A percentile compares a stretch with the other conserved stretches of the same genome.
phyloP scores from a whole-genome alignment of 2,113 vertebrate genomes.

The Trachemys scripta region DNA sequence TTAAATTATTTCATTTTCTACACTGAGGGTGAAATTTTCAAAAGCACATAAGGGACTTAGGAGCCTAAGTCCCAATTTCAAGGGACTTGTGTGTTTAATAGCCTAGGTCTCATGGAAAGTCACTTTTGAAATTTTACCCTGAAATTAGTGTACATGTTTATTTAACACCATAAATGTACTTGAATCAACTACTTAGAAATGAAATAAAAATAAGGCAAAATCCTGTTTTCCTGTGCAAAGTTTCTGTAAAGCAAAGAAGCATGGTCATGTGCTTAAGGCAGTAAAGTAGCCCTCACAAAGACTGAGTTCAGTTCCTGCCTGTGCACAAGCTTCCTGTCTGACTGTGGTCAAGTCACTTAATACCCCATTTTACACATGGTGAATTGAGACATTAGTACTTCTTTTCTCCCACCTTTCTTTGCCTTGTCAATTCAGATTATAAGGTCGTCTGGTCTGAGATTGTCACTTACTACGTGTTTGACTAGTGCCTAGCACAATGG shows the following conservation, averaged over 20 bases:
- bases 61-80: neutral
- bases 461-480: neutral
- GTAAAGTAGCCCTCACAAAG: neutral
- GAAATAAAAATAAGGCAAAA: neutral
- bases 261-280: neutral
- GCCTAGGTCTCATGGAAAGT: neutral
- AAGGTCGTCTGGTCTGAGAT: neutral
- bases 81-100: neutral
- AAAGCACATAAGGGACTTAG: neutral
- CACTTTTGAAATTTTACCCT: neutral
- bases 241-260: neutral
- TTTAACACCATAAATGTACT: neutral
- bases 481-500: neutral
- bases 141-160: rapidly evolving
- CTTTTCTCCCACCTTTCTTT: neutral
- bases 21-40: neutral
- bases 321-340: neutral
- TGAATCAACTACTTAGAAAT: neutral
- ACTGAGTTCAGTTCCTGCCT: neutral
- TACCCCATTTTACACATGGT: neutral
- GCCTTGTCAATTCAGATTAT: neutral
- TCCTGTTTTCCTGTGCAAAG: neutral
- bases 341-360: neutral
- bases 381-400: neutral
- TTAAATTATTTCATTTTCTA: neutral